phyloP scores from a whole-genome alignment of 2,888 invertebrate species.

The Syrista parreyssii region DNA sequence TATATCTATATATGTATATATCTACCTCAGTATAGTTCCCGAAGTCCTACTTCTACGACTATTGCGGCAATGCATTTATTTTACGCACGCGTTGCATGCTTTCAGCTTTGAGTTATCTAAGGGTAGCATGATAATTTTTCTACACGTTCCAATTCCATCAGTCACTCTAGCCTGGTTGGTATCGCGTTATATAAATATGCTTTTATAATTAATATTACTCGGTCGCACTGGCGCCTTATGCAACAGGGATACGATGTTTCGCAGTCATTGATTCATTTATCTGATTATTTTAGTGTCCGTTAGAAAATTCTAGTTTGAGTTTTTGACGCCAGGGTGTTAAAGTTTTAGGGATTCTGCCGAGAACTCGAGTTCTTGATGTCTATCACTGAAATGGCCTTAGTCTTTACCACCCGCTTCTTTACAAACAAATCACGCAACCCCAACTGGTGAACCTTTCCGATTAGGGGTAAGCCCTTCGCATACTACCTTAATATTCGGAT shows the following conservation, averaged over 20 bases:
- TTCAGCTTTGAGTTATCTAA: slow-evolving; percentile 17
- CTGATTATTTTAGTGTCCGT: background rate
- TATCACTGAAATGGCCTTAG: background rate
- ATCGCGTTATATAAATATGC: background rate
- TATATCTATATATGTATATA: background rate
- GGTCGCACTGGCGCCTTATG: background rate
- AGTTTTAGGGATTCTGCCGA: background rate
- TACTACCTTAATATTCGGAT: background rate
- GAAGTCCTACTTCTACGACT: background rate
- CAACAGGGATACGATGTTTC: background rate
- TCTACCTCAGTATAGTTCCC: background rate
- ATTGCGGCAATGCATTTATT: slow-evolving; percentile 24
- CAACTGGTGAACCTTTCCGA: background rate
- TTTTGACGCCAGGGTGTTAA: background rate
- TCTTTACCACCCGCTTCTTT: slow-evolving; percentile 19
- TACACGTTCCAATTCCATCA: slow-evolving; percentile 25
- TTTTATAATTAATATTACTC: background rate
- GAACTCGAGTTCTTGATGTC: background rate
- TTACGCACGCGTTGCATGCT: slow-evolving; percentile 26
- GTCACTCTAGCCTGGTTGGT: background rate
- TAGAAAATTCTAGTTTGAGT: background rate
- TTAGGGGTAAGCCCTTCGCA: slow-evolving; percentile 5
- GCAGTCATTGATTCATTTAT: background rate
- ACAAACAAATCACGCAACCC: slow-evolving; percentile 30
- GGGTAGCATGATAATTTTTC: slow-evolving; percentile 24